Conservation (phyloP, 2,888 invertebrate genomes). For the Drosophila setosimentum region DNA sequence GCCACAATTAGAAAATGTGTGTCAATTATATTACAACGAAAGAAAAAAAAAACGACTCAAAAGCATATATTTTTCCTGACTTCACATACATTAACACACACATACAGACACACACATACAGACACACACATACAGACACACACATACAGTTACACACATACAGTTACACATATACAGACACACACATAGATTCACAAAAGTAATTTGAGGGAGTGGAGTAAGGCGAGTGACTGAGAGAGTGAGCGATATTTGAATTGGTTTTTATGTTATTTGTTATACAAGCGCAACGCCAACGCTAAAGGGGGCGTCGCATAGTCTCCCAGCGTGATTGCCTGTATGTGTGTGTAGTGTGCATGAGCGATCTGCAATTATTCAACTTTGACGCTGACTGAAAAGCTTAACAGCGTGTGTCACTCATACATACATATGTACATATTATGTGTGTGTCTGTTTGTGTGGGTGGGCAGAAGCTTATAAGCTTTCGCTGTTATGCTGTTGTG, state of each 20-base stretch:
- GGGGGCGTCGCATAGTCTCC: constrained; percentile 75
- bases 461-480: constrained; percentile 52
- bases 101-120: too few species aligned
- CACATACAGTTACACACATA: constrained; percentile 25
- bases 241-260: constrained; percentile 59
- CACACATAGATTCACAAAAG: background rate
- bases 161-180: too few species aligned
- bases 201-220: constrained; percentile 55
- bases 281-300: constrained; percentile 57
- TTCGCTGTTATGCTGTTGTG: constrained; percentile 58
- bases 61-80: constrained; percentile 68
- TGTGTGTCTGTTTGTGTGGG: constrained; percentile 39
- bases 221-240: constrained; percentile 31
- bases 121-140: too few species aligned
- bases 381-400: constrained; percentile 49
- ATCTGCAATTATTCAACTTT: constrained; percentile 72
- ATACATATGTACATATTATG: background rate
- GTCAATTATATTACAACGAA: constrained; percentile 69
- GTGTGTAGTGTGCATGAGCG: constrained; percentile 36
- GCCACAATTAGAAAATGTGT: constrained; percentile 76
- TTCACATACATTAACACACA: constrained; percentile 35
- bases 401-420: constrained; percentile 26
- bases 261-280: constrained; percentile 59
- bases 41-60: constrained; percentile 39
- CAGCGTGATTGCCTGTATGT: constrained; percentile 43